These are phyloP conservation scores for Mobula hypostoma DNA, from an alignment of 2,113 vertebrate species.

Conservation along the genomic window DNA sequence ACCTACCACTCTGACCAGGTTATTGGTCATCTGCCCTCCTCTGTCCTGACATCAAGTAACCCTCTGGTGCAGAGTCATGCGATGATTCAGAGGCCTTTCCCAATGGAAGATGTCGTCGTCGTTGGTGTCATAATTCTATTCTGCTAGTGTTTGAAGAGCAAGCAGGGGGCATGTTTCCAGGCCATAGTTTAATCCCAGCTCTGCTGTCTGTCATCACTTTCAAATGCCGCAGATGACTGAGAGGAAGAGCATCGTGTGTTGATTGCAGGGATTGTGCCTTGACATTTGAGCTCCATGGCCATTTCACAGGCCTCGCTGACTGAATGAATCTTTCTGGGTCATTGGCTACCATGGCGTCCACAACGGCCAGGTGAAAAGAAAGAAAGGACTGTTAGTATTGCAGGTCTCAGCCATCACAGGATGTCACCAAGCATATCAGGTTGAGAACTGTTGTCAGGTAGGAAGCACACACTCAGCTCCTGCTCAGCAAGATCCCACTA, in stretches of 20 bases:
- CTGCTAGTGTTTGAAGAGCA: not conserved
- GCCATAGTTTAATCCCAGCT: not conserved
- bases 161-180: not conserved
- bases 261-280: not conserved
- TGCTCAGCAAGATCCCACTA: too few relatives aligned
- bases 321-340: not conserved
- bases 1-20: too few relatives aligned
- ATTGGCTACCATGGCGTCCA: too few relatives aligned
- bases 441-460: too few relatives aligned
- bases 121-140: not conserved
- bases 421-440: too few relatives aligned
- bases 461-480: too few relatives aligned
- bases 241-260: not conserved
- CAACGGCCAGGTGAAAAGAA: not conserved
- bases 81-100: too few relatives aligned
- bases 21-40: too few relatives aligned
- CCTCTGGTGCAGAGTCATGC: too few relatives aligned
- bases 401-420: not conserved
- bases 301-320: not conserved
- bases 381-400: not conserved
- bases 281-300: not conserved
- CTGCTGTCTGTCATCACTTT: conserved; percentile 1
- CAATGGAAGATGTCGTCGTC: too few relatives aligned
- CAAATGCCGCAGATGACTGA: not conserved
- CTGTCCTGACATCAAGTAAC: too few relatives aligned